Evolutionary conservation across 2,113 vertebrate species (phyloP).

Genomic region (Butastur rufipennis): DNA sequence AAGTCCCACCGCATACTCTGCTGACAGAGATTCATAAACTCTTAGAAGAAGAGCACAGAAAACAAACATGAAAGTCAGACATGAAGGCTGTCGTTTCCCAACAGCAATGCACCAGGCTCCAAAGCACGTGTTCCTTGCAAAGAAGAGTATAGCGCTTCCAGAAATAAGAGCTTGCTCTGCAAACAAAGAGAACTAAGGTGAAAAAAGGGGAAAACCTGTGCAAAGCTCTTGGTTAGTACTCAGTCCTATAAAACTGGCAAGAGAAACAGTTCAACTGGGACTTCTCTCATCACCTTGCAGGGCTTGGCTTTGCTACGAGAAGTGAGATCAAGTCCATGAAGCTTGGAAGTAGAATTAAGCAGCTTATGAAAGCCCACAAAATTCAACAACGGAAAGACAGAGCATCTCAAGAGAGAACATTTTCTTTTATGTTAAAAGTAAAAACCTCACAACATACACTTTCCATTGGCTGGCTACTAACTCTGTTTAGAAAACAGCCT

Average conservation of each 20-base stretch:
- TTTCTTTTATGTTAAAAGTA: not conserved
- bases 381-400: not conserved
- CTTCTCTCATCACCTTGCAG: not conserved
- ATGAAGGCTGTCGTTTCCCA: not conserved
- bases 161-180: not conserved
- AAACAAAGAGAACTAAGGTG: not conserved
- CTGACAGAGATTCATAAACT: not conserved
- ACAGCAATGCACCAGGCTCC: not conserved
- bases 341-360: not conserved
- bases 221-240: not conserved
- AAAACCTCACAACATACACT: fast-evolving
- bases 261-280: not conserved
- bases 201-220: not conserved
- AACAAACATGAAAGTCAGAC: not conserved
- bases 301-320: not conserved
- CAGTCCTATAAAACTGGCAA: not conserved
- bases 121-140: not conserved
- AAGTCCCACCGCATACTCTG: not conserved
- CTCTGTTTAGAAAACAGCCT: not conserved
- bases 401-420: not conserved
- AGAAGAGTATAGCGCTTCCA: not conserved
- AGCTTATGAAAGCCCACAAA: not conserved
- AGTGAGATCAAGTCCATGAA: not conserved
- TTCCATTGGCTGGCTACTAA: not conserved
- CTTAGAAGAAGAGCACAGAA: not conserved